Conservation (phyloP, 2,797 vertebrate genomes). For the Melanogrammus aeglefinus region DNA sequence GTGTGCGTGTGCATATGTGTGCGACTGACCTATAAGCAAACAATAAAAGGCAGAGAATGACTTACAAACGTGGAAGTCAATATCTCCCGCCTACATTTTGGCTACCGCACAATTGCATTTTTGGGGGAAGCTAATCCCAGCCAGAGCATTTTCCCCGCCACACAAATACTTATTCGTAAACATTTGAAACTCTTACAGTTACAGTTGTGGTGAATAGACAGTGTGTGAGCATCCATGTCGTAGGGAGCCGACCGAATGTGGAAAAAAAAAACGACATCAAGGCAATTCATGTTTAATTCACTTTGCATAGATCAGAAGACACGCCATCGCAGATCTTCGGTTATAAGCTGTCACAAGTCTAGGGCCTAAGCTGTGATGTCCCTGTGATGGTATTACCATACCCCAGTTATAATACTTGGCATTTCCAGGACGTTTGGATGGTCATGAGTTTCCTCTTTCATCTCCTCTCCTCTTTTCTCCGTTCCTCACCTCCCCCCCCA, state of each 20-base stretch:
- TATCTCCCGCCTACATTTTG: background rate
- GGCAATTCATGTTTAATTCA: conserved; percentile 3
- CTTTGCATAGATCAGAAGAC: conserved; percentile 1
- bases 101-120: background rate
- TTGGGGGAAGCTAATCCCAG: background rate
- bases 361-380: background rate
- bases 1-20: background rate
- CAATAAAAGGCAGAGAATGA: background rate
- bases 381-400: background rate
- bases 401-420: background rate
- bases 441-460: background rate
- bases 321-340: background rate
- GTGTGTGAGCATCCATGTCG: background rate
- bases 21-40: background rate
- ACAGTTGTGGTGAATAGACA: background rate
- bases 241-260: background rate
- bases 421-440: background rate
- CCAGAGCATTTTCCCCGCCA: background rate
- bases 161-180: background rate
- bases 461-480: background rate
- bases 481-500: background rate
- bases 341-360: background rate
- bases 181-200: too few species aligned
- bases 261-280: background rate
- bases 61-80: background rate